Conservation (phyloP, 2,113 vertebrate species). For the Catharus minimus region DNA sequence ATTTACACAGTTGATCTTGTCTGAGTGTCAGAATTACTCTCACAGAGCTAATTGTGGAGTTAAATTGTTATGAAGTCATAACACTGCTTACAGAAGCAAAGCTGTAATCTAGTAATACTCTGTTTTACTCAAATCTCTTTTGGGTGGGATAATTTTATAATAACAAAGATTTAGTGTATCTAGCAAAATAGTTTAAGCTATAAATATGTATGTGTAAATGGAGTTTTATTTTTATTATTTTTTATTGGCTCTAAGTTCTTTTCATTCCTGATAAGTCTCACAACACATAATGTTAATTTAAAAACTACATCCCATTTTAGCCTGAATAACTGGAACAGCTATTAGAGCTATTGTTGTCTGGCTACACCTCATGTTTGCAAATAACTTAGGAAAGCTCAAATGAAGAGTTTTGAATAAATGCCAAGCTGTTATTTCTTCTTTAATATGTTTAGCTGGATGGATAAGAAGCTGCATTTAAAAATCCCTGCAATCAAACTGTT, state of each 20-base stretch:
- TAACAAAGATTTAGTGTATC: not conserved
- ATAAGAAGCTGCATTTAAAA: slow-evolving; percentile 8
- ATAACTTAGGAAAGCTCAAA: slow-evolving; percentile 27
- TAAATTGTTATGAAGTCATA: slow-evolving; percentile 11
- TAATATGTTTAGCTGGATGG: not conserved
- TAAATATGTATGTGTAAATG: slow-evolving; percentile 1
- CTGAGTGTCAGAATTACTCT: slow-evolving; percentile 9
- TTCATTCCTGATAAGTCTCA: slow-evolving; percentile 12
- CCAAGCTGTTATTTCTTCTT: slow-evolving; percentile 19
- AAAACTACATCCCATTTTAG: slow-evolving; percentile 2
- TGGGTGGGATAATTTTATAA: not conserved
- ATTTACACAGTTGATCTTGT: not conserved
- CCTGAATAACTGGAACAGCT: slow-evolving; percentile 22
- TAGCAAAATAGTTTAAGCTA: slow-evolving; percentile 3
- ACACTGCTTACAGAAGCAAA: not conserved
- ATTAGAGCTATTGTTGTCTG: slow-evolving; percentile 28
- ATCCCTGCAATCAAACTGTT: not conserved
- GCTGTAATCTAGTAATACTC: not conserved
- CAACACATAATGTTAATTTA: not conserved
- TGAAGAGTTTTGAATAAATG: slow-evolving; percentile 2
- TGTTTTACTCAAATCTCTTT: not conserved
- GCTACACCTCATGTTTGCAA: slow-evolving; percentile 43
- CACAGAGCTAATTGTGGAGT: slow-evolving; percentile 4
- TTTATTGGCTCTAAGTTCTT: not conserved
- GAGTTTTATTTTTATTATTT: slow-evolving; percentile 36